Conservation (phyloP, 1,140 invertebrate genomes). For the Dendroctonus valens region DNA sequence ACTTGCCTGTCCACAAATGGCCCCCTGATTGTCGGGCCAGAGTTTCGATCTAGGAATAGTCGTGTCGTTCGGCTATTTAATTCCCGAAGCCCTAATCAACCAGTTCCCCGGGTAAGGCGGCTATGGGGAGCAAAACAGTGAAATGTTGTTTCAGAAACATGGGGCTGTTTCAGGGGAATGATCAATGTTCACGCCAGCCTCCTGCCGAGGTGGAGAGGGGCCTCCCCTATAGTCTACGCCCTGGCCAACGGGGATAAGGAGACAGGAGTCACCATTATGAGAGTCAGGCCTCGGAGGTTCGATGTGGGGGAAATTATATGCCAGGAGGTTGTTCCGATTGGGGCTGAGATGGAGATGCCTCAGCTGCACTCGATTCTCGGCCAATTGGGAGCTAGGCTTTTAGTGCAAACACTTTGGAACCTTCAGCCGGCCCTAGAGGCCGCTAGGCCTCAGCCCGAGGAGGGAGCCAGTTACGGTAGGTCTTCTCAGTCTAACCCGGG, state of each 20-base stretch:
- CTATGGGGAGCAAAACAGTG: not conserved
- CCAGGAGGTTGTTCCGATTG: slow-evolving; percentile 63
- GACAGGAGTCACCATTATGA: slow-evolving; percentile 88
- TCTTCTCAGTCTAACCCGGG: not conserved
- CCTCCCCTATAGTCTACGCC: slow-evolving; percentile 82
- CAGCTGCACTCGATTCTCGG: slow-evolving; percentile 68
- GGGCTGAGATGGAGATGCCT: slow-evolving; percentile 61
- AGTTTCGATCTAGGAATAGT: slow-evolving; percentile 67
- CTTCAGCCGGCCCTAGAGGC: slow-evolving; percentile 60
- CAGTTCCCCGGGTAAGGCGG: slow-evolving; percentile 60
- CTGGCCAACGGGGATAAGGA: slow-evolving; percentile 77
- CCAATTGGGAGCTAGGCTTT: slow-evolving; percentile 65
- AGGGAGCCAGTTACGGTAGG: slow-evolving; percentile 67
- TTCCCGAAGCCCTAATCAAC: slow-evolving; percentile 62
- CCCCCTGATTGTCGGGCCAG: slow-evolving; percentile 49
- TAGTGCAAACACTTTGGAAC: slow-evolving; percentile 63
- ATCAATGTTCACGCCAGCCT: slow-evolving; percentile 90
- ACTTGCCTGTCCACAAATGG: slow-evolving; percentile 58
- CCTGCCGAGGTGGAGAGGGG: slow-evolving; percentile 89
- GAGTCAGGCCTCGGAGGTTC: slow-evolving; percentile 81
- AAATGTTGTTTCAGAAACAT: slow-evolving; percentile 10
- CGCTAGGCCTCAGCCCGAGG: slow-evolving; percentile 60
- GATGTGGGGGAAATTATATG: slow-evolving; percentile 82
- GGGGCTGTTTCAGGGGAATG: slow-evolving; percentile 64
- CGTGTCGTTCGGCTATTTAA: slow-evolving; percentile 71